Percentiles rank a stretch among this genome's conserved stretches.
Conservation (phyloP, 2,113 vertebrate species). For the Acrocephalus kingi region DNA sequence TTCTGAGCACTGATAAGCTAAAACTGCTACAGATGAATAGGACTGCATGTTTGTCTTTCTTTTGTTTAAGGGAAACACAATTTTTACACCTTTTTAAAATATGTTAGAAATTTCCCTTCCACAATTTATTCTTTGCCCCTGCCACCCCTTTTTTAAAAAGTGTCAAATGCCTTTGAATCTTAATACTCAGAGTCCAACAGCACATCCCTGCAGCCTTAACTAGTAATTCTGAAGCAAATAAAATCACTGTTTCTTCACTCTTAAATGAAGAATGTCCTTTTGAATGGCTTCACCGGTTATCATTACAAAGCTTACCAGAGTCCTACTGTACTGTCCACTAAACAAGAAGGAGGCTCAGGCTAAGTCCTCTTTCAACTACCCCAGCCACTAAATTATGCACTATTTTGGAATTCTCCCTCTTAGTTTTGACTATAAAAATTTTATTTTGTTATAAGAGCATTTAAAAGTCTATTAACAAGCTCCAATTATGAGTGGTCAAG, state of each 20-base stretch:
- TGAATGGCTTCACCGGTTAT: not conserved
- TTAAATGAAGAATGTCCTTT: not conserved
- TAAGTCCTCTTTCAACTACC: not conserved
- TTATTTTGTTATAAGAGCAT: not conserved
- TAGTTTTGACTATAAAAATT: not conserved
- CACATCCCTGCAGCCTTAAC: not conserved
- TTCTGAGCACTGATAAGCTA: not conserved
- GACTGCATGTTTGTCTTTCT: not conserved
- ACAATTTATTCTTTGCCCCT: not conserved
- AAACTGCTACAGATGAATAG: not conserved
- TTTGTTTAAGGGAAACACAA: not conserved
- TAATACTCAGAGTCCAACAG: not conserved
- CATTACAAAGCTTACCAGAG: not conserved
- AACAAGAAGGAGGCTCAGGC: not conserved
- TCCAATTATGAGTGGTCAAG: not conserved
- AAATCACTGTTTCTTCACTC: not conserved
- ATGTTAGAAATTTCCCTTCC: not conserved
- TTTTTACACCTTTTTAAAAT: not conserved
- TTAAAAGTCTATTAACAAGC: not conserved
- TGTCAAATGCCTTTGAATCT: not conserved
- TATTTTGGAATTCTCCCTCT: not conserved
- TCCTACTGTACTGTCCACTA: not conserved
- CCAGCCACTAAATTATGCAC: not conserved
- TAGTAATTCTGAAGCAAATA: not conserved
- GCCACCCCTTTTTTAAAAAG: accelerated